Conservation (phyloP, 1,140 invertebrate species). For the Eulimnadia texana region DNA sequence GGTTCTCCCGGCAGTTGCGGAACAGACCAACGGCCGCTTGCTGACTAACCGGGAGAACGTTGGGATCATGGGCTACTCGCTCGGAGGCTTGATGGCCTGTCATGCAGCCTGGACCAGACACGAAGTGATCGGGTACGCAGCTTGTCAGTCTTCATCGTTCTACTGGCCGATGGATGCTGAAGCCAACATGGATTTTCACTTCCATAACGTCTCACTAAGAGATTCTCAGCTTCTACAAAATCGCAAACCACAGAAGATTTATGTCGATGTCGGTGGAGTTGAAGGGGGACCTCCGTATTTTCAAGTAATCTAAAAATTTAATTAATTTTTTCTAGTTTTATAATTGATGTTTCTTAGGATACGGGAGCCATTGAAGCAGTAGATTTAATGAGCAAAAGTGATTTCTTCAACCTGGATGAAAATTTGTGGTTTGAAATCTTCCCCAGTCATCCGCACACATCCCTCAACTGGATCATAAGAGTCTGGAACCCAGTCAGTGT, state of each 20-base stretch:
- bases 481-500: background rate
- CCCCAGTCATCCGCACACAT: background rate
- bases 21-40: background rate
- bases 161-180: background rate
- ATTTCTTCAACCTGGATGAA: background rate
- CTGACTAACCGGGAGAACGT: background rate
- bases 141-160: background rate
- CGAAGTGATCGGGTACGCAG: background rate
- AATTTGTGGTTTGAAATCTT: background rate
- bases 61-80: background rate
- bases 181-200: background rate
- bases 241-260: background rate
- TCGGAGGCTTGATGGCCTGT: background rate
- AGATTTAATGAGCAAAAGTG: background rate
- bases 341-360: no score
- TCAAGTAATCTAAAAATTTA: no score
- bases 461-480: background rate
- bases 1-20: background rate
- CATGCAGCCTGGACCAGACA: background rate
- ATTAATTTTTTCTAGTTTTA: no score
- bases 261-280: no score
- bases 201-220: background rate
- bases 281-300: no score
- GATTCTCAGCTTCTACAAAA: background rate
- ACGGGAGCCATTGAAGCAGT: background rate